Evolutionary conservation across 2,113 vertebrate species (phyloP), one percentile per base, ranked within the genome.

Genomic region (Cololabis saira): DNA sequence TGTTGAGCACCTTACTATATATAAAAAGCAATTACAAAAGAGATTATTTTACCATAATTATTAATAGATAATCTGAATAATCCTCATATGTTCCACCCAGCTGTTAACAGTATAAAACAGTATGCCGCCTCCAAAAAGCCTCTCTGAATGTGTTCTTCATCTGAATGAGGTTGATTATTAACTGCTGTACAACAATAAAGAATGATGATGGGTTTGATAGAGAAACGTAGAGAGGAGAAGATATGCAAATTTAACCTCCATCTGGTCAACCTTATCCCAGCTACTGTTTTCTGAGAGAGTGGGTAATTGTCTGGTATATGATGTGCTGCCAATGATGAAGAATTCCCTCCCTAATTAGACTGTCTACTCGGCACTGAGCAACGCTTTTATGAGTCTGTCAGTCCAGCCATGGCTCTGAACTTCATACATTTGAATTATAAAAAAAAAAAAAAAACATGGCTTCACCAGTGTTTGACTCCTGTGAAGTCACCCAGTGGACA

Each of bases 231-330:
- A 53, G 44, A 56, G 65, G 58, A 45, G 61, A 67, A 57, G 43
- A 66, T 70, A 82, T 69, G 67, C 67, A 67, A 83, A 80, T 72
- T 42, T 67, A 67, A 33, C 43, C 55, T 16, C 65, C 65, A 84
- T 72, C 63, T 80, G 66, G 55, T 77, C 30, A 48, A 81, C 60
- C 60, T 16, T n/a, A 45, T 56, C 49, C 61, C 51, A 61, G 43
- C 49, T 57, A 48, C 27, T 0, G 5, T 51, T 81, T 79, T 49
- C 67, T 43, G 41, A 51, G 24, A 71, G 69, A 59, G 48, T 53
- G 52, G 61, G 67, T 50, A 77, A 63, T 63, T 55, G 56, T 58
- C 72, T 67, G 82, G 4, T 64, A 70, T 56, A 74, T 66, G 71
- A 19, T 15, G 59, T 48, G 55, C 66, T 44, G 51, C 57, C 45